A percentile compares a stretch with the other conserved stretches of the same genome.
Evolutionary conservation across 2,888 invertebrate species (phyloP).

Genomic region (Pristionchus mayeri): DNA sequence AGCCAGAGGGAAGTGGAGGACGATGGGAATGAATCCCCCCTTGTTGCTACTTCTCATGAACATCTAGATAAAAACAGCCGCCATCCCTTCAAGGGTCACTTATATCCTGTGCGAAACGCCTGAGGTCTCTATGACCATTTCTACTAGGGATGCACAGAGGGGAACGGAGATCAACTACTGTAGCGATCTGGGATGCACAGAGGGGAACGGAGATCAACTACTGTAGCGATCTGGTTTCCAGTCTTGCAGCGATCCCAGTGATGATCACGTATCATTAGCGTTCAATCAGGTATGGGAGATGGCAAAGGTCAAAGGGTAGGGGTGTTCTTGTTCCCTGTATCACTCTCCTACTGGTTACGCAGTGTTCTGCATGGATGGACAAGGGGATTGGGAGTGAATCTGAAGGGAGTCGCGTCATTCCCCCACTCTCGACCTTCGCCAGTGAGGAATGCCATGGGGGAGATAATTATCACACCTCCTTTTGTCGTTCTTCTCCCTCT

Average conservation of each 20-base stretch:
- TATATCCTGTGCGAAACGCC: constrained; percentile 18
- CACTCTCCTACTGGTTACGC: constrained; percentile 19
- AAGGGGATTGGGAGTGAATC: neutral
- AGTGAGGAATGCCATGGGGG: neutral
- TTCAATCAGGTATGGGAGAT: constrained; percentile 27
- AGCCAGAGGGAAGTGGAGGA: neutral
- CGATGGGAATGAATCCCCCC: neutral
- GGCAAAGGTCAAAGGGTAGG: neutral
- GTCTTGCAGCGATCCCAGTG: no score
- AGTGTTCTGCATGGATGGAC: neutral
- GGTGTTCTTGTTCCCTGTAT: neutral
- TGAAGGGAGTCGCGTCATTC: neutral
- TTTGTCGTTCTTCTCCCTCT: constrained; percentile 11
- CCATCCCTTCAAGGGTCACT: constrained; percentile 5
- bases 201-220: neutral
- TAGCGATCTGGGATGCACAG: neutral
- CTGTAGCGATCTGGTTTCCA: neutral
- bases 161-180: neutral
- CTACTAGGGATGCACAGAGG: neutral
- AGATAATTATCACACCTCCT: constrained; percentile 24
- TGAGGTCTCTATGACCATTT: constrained; percentile 9
- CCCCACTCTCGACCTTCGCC: constrained; percentile 26
- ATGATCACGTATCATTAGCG: constrained; percentile 31
- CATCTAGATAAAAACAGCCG: neutral
- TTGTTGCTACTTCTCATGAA: neutral